These are phyloP conservation scores for Spheniscus mendiculus DNA, from an alignment of 2,113 vertebrate species.

Conservation along the genomic window DNA sequence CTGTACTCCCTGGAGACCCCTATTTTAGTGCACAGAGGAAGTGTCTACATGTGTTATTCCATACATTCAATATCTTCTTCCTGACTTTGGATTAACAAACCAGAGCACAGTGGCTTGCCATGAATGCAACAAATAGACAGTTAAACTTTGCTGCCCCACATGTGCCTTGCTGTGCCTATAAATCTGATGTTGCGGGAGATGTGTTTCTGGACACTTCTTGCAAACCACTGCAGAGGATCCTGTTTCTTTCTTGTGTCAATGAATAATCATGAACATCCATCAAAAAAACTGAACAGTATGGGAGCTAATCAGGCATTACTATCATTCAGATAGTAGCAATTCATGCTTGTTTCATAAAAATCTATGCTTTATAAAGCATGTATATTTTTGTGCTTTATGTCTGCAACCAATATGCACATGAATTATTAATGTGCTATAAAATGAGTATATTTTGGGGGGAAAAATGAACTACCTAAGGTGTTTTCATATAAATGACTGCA, in stretches of 20 bases:
- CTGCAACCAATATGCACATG: constrained; percentile 25
- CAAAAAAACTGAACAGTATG: constrained; percentile 16
- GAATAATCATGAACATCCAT: neutral
- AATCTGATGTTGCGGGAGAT: neutral
- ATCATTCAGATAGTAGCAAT: neutral
- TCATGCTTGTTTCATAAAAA: constrained; percentile 34
- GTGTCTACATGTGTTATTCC: neutral
- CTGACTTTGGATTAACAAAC: neutral
- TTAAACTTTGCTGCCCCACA: neutral
- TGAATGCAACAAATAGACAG: neutral
- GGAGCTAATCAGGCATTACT: constrained; percentile 11
- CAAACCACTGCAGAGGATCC: neutral
- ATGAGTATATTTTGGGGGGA: neutral
- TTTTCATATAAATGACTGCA: constrained; percentile 61
- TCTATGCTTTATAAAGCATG: neutral
- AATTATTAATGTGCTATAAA: constrained; percentile 61
- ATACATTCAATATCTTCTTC: neutral
- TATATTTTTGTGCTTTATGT: constrained; percentile 11
- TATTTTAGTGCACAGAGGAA: neutral
- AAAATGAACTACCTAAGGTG: neutral
- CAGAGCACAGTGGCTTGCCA: neutral
- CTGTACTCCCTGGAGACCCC: neutral
- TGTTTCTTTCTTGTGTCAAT: neutral
- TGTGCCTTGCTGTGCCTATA: neutral
- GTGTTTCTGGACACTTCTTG: neutral